Conservation (phyloP, 2,888 invertebrate genomes). For the Heliconius sara region DNA sequence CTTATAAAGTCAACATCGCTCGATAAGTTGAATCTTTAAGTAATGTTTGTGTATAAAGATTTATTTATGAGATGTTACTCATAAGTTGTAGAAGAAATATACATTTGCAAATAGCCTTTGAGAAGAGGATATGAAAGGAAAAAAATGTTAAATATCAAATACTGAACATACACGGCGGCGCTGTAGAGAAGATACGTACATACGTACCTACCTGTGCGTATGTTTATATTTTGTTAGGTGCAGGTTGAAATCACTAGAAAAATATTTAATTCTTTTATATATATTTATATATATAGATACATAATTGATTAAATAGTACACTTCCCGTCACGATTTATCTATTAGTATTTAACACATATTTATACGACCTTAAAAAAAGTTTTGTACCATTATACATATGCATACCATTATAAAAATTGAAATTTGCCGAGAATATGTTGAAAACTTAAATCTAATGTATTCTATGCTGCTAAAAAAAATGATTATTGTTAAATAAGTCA, state of each 20-base stretch:
- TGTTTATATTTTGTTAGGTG: background rate
- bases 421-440: too few relatives aligned
- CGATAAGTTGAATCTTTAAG: background rate
- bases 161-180: background rate
- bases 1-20: conserved; percentile 10
- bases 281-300: too few relatives aligned
- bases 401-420: too few relatives aligned
- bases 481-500: too few relatives aligned
- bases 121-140: conserved; percentile 15
- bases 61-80: conserved; percentile 27
- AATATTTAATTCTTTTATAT: too few relatives aligned
- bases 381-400: too few relatives aligned
- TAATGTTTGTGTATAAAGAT: conserved; percentile 23
- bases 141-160: conserved; percentile 16
- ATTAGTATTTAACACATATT: too few relatives aligned
- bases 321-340: too few relatives aligned
- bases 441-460: too few relatives aligned
- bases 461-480: too few relatives aligned
- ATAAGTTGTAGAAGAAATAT: conserved; percentile 21
- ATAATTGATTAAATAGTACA: too few relatives aligned
- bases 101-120: conserved; percentile 24
- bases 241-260: background rate
- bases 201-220: background rate
- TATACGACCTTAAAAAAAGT: too few relatives aligned
- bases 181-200: background rate